These are phyloP conservation scores for Mesaphorura yosii DNA, from an alignment of 1,140 invertebrate genomes.

Conservation along the genomic window DNA sequence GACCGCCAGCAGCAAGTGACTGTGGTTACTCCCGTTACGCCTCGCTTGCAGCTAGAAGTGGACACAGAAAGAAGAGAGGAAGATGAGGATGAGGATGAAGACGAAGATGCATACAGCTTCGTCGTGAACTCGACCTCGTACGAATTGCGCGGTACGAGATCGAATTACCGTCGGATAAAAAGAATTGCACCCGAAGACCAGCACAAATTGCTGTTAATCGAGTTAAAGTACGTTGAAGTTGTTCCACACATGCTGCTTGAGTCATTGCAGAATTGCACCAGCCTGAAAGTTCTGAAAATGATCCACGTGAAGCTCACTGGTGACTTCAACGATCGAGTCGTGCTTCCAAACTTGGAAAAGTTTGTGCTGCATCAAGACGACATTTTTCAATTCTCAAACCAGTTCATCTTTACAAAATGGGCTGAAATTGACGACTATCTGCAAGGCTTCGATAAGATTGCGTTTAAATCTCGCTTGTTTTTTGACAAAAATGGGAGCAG, in stretches of 20 bases:
- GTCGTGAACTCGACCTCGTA: neutral
- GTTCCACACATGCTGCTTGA: neutral
- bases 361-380: slow-evolving; percentile 4
- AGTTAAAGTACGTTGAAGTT: slow-evolving; percentile 1
- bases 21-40: neutral
- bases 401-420: slow-evolving; percentile 6
- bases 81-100: neutral
- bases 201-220: neutral
- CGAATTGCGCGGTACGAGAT: neutral
- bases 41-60: neutral
- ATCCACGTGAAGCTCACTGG: neutral
- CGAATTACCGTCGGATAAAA: neutral
- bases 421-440: slow-evolving; percentile 7
- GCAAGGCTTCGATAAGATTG: neutral
- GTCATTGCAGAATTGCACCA: slow-evolving; percentile 3
- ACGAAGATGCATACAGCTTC: too few relatives aligned
- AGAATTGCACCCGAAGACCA: neutral
- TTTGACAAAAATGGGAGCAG: neutral
- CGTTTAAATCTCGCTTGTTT: neutral
- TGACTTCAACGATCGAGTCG: neutral
- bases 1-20: too few relatives aligned
- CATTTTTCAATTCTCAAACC: slow-evolving; percentile 1
- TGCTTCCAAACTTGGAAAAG: neutral
- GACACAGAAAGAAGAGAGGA: neutral
- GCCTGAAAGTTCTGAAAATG: slow-evolving; percentile 3